phyloP scores from a whole-genome alignment of 2,113 vertebrate genomes.

The Python bivittatus region DNA sequence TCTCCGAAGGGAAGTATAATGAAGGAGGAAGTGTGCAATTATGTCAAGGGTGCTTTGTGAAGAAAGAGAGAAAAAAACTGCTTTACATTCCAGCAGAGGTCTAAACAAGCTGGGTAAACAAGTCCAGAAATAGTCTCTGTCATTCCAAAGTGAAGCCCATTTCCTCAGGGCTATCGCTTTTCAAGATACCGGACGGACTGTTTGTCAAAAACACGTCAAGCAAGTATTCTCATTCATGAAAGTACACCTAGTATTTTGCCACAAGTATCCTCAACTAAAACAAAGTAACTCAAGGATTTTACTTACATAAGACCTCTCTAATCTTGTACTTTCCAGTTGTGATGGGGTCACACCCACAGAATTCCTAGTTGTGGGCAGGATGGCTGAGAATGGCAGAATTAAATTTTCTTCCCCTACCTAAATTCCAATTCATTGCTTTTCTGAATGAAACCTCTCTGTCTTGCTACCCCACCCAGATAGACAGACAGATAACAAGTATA shows the following conservation, averaged over 20 bases:
- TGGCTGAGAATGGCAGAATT: no score
- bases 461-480: background rate
- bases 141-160: conserved; percentile 43
- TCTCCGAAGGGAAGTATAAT: conserved; percentile 76
- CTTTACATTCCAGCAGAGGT: conserved; percentile 50
- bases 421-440: conserved; percentile 18
- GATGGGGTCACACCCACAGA: background rate
- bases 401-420: background rate
- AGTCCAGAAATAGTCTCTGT: conserved; percentile 40
- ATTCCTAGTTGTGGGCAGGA: background rate
- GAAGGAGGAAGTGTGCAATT: conserved; percentile 61
- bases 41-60: conserved; percentile 46
- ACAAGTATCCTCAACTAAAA: conserved; percentile 7
- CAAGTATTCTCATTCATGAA: conserved; percentile 20
- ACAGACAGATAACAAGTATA: background rate
- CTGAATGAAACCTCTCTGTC: conserved; percentile 20
- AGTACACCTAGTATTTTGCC: background rate
- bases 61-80: background rate
- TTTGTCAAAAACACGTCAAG: background rate
- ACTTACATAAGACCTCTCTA: conserved; percentile 3
- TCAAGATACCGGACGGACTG: conserved; percentile 21
- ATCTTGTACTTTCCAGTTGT: background rate
- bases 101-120: conserved; percentile 46
- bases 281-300: background rate
- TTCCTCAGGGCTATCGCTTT: conserved; percentile 33